Conservation (phyloP, 2,113 vertebrate species). For the Mandrillus leucophaeus region DNA sequence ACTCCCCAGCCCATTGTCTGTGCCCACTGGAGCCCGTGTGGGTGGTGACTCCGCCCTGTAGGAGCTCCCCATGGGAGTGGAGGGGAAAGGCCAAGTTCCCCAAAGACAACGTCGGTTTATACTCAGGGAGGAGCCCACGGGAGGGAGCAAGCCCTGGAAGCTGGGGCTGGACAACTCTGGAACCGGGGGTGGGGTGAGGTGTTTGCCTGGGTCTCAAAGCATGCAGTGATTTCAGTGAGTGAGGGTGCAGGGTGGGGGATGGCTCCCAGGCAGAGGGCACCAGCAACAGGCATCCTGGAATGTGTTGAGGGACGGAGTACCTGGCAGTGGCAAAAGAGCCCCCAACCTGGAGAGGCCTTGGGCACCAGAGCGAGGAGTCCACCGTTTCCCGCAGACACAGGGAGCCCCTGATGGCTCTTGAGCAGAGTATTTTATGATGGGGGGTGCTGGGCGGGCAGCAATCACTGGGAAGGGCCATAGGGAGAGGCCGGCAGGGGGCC, state of each 20-base stretch:
- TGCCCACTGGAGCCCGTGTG: rapidly evolving
- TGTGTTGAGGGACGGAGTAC: not conserved
- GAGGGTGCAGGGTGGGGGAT: not conserved
- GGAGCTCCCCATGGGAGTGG: not conserved
- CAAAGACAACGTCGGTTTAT: not conserved
- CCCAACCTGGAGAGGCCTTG: not conserved
- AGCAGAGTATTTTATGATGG: not conserved
- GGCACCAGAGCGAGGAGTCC: not conserved
- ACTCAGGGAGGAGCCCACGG: not conserved
- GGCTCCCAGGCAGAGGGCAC: not conserved
- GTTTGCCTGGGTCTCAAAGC: not conserved
- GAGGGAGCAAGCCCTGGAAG: not conserved
- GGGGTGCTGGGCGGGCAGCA: too few species aligned
- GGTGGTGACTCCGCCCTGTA: not conserved
- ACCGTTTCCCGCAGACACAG: not conserved
- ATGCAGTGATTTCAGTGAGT: not conserved
- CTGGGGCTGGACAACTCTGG: not conserved
- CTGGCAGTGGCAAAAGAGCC: not conserved
- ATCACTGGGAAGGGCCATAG: too few species aligned
- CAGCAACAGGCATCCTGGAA: not conserved
- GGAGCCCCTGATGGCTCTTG: not conserved
- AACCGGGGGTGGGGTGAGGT: too few species aligned
- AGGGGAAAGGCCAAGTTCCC: not conserved
- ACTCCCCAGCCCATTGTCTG: rapidly evolving
- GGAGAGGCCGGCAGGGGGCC: not conserved